Evolutionary conservation across 2,113 vertebrate genomes (phyloP).

Genomic region (Falcunculus frontatus): DNA sequence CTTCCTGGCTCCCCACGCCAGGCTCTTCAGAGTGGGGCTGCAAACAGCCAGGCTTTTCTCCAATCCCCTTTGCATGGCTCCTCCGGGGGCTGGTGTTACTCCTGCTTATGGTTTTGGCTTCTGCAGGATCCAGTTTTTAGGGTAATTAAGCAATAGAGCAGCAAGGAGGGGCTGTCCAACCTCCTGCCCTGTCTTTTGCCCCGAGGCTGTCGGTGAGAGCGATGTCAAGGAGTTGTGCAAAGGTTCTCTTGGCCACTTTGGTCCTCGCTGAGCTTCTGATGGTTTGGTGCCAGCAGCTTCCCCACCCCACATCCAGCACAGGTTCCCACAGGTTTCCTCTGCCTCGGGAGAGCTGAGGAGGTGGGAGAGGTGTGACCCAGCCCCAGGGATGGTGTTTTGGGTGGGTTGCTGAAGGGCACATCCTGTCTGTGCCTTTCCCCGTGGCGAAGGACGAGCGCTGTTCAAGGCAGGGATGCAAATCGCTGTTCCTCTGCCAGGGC

Average conservation of each 20-base stretch:
- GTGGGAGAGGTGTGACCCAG: neutral
- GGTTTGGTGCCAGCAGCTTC: neutral
- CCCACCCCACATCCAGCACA: accelerated
- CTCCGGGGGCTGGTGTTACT: neutral
- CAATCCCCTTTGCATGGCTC: neutral
- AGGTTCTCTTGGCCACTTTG: neutral
- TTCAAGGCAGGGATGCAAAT: neutral
- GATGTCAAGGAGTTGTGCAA: neutral
- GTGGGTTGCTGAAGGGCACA: neutral
- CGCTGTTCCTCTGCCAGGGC: neutral
- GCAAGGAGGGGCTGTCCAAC: neutral
- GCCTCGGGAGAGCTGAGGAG: neutral
- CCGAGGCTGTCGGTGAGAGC: accelerated
- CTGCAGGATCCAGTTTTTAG: neutral
- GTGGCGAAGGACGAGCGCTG: neutral
- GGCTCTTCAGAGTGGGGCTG: neutral
- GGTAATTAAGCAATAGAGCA: neutral
- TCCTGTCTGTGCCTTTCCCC: neutral
- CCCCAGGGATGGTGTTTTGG: accelerated
- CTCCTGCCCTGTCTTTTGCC: neutral
- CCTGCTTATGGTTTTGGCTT: neutral
- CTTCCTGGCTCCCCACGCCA: neutral
- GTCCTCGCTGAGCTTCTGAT: neutral
- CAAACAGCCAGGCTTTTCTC: neutral
- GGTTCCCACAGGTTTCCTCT: neutral